A percentile compares a stretch with the other conserved stretches of the same genome.
These are phyloP conservation scores for Ptyas mucosa DNA, from an alignment of 2,113 vertebrate genomes.

Conservation along the genomic window DNA sequence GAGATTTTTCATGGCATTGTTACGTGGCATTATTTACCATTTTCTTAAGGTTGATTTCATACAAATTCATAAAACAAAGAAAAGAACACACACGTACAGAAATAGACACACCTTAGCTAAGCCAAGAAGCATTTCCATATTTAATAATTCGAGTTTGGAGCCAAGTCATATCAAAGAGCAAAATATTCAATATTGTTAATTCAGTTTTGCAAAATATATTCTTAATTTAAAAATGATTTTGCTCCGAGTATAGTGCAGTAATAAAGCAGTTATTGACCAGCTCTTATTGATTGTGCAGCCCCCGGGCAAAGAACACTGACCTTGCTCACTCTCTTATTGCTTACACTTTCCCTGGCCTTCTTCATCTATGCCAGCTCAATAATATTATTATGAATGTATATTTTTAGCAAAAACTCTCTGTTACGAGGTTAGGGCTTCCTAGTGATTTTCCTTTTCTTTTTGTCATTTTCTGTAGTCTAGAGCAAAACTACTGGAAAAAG, in stretches of 20 bases:
- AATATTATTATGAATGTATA: conserved; percentile 99
- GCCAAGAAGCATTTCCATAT: conserved; percentile 71
- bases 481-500: conserved; percentile 29
- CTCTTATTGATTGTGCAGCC: conserved; percentile 97
- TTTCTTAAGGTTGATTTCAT: conserved; percentile 50
- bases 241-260: conserved; percentile 93
- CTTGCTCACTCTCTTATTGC: conserved; percentile 90
- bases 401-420: conserved; percentile 90
- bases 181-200: conserved; percentile 92
- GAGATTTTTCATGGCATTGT: conserved; percentile 32
- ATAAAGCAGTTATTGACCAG: conserved; percentile 99
- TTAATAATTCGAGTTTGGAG: conserved; percentile 83
- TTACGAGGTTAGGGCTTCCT: conserved; percentile 90
- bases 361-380: conserved; percentile 92
- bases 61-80: conserved; percentile 48
- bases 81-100: background rate
- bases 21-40: conserved; percentile 50
- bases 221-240: conserved; percentile 97
- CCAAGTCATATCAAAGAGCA: conserved; percentile 81
- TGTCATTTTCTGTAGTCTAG: conserved; percentile 71
- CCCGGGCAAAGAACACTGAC: conserved; percentile 94
- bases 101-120: conserved; percentile 44
- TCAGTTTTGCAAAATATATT: conserved; percentile 91
- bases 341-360: conserved; percentile 85
- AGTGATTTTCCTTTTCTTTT: conserved; percentile 72